Evolutionary conservation across 2,888 invertebrate species (phyloP).

Genomic region (Dryococelus australis): DNA sequence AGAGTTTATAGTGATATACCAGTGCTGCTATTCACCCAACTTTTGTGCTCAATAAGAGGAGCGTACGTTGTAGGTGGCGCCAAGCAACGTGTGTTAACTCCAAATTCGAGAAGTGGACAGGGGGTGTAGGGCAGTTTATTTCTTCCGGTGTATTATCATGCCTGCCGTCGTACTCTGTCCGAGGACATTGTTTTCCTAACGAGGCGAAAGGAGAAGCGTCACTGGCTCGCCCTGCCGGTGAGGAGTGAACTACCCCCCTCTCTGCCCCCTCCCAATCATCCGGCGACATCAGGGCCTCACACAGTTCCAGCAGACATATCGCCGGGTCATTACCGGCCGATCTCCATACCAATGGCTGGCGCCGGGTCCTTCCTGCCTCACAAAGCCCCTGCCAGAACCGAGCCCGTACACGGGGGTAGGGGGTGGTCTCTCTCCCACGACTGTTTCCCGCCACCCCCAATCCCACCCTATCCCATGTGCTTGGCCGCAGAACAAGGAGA

Average conservation of each 20-base stretch:
- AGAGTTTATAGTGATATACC: too few species aligned
- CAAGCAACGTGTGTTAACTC: not conserved
- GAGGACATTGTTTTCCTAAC: not conserved
- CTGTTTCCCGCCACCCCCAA: not conserved
- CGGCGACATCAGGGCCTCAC: too few species aligned
- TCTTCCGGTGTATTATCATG: not conserved
- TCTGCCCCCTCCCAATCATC: too few species aligned
- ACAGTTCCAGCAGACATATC: not conserved
- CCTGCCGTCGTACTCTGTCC: not conserved
- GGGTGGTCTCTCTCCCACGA: not conserved
- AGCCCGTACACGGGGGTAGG: not conserved
- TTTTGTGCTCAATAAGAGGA: not conserved
- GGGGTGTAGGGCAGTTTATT: not conserved
- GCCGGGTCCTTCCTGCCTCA: not conserved
- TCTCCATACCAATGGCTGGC: constrained; percentile 16
- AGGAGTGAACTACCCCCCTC: too few species aligned
- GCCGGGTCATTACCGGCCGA: not conserved
- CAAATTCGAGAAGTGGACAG: not conserved
- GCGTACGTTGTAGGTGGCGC: not conserved
- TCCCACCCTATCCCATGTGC: not conserved
- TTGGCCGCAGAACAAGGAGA: not conserved
- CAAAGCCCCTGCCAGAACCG: not conserved
- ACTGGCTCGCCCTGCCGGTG: not conserved
- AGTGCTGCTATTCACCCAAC: not conserved
- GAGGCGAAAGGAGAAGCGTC: not conserved